phyloP scores from a whole-genome alignment of 2,113 vertebrate species.

The Sminthopsis crassicaudata region DNA sequence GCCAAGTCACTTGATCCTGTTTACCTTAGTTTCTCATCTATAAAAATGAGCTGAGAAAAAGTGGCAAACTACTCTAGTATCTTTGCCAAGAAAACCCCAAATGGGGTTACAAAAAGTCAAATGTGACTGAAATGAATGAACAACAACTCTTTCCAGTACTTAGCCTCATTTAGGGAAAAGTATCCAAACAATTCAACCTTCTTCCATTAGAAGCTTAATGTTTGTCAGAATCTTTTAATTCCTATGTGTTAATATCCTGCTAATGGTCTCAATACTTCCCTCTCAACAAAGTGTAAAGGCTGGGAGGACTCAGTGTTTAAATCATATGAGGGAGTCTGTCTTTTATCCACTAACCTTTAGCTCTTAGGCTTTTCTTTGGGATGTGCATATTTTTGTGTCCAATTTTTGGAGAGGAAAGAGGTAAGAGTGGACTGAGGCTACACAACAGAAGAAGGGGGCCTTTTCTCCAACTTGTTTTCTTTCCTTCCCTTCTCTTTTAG shows the following conservation, averaged over 20 bases:
- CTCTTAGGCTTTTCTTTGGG: not conserved
- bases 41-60: not conserved
- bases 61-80: not conserved
- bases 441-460: not conserved
- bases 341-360: conserved; percentile 63
- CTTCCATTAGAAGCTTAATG: not conserved
- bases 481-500: not conserved
- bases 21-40: not conserved
- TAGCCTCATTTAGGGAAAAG: not conserved
- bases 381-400: conserved; percentile 12
- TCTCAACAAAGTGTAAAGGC: conserved; percentile 36
- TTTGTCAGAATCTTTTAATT: conserved; percentile 8
- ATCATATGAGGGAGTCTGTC: not conserved
- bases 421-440: not conserved
- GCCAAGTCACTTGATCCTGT: not conserved
- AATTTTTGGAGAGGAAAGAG: not conserved
- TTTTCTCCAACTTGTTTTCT: not conserved
- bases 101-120: not conserved
- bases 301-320: conserved; percentile 22
- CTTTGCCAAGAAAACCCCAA: not conserved
- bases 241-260: conserved; percentile 39
- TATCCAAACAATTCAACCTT: not conserved
- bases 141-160: not conserved
- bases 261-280: conserved; percentile 67
- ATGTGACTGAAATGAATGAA: not conserved